Percentiles rank a stretch among this genome's conserved stretches.
These are phyloP conservation scores for Cepaea hortensis DNA, from an alignment of 2,888 invertebrate species.

Conservation along the genomic window DNA sequence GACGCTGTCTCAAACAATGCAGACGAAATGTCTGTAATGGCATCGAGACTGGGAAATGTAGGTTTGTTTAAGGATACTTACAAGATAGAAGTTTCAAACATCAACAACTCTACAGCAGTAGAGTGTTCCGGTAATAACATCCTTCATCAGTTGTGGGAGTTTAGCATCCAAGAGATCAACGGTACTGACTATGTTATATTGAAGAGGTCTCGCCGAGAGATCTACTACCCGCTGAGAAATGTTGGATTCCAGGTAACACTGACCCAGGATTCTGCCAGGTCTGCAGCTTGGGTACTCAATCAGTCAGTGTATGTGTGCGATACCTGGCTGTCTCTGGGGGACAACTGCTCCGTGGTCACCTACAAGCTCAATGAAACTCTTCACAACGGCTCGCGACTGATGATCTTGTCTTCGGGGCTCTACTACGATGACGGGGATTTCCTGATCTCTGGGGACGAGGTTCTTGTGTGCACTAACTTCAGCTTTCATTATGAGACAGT, in stretches of 20 bases:
- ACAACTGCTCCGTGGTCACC: slow-evolving; percentile 8
- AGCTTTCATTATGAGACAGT: background rate
- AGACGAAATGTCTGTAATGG: too few relatives aligned
- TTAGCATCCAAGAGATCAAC: background rate
- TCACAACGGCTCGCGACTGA: background rate
- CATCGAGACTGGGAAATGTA: background rate
- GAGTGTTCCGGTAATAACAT: background rate
- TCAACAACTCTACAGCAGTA: background rate
- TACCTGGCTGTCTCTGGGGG: background rate
- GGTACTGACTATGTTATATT: background rate
- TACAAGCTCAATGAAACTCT: slow-evolving; percentile 20
- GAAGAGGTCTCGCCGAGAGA: background rate
- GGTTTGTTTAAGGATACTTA: background rate
- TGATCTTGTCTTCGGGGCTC: background rate
- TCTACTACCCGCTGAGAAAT: background rate
- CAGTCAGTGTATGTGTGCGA: background rate
- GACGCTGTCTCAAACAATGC: too few relatives aligned
- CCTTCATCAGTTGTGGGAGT: background rate
- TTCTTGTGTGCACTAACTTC: slow-evolving; percentile 16
- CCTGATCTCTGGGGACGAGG: slow-evolving; percentile 2
- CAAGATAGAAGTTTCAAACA: background rate
- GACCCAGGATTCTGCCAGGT: too few relatives aligned
- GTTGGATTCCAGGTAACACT: background rate
- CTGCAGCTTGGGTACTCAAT: background rate
- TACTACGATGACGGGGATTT: background rate